phyloP scores from a whole-genome alignment of 37 sponge, comb jelly and placozoan genomes.

The Crambe crambe region DNA sequence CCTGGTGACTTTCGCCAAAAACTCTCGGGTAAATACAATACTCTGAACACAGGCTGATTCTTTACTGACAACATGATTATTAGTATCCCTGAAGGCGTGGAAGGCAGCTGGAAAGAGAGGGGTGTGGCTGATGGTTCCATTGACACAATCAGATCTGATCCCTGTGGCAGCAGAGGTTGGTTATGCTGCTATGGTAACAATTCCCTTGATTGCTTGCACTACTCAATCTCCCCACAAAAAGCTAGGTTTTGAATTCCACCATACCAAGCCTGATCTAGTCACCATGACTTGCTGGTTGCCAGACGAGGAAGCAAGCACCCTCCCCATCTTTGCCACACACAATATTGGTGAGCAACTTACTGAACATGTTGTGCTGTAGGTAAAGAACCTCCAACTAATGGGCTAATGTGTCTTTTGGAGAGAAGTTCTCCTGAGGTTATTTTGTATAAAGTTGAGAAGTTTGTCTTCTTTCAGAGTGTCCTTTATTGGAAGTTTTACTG shows the following conservation, averaged over 20 bases:
- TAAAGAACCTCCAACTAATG: too few relatives aligned
- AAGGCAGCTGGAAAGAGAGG: slow-evolving; percentile 60
- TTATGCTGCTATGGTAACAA: background rate
- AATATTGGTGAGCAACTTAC: slow-evolving; percentile 68
- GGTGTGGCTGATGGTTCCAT: slow-evolving; percentile 72
- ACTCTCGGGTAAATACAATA: slow-evolving; percentile 33
- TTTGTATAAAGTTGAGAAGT: background rate
- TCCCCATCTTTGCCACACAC: slow-evolving; percentile 80
- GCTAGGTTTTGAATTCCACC: slow-evolving; percentile 83
- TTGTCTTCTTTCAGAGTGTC: too few relatives aligned
- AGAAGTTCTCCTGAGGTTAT: background rate
- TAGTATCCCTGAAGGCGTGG: slow-evolving; percentile 71
- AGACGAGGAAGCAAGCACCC: slow-evolving; percentile 50
- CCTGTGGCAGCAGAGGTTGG: slow-evolving; percentile 70
- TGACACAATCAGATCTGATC: slow-evolving; percentile 49
- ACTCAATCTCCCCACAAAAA: background rate
- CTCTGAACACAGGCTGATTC: background rate
- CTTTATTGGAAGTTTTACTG: background rate
- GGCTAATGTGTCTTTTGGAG: background rate
- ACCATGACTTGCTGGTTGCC: slow-evolving; percentile 86
- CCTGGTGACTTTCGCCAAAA: slow-evolving; percentile 31
- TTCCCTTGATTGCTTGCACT: background rate
- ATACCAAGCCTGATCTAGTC: slow-evolving; percentile 64
- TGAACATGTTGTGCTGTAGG: background rate
- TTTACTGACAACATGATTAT: background rate